phyloP scores from a whole-genome alignment of 2,113 vertebrate species.

The Pogonocichla stellata region DNA sequence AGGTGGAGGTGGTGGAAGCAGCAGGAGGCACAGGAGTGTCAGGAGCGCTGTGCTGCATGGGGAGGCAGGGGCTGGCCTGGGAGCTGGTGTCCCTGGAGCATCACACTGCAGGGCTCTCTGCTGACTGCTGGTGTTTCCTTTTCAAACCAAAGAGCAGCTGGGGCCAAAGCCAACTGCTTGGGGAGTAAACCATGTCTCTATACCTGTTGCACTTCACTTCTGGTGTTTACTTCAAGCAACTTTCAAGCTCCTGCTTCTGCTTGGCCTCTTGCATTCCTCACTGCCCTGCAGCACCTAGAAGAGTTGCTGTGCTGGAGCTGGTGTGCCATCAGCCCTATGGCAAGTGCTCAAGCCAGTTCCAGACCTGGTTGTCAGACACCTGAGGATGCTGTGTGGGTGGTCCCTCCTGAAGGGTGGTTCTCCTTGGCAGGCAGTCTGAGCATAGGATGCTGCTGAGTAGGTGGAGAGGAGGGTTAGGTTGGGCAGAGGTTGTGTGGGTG shows the following conservation, averaged over 20 bases:
- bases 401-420: background rate
- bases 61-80: background rate
- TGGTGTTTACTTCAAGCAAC: background rate
- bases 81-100: background rate
- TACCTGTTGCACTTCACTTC: background rate
- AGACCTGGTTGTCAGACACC: background rate
- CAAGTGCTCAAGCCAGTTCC: fast-evolving
- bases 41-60: fast-evolving
- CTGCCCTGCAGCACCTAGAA: background rate
- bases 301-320: background rate
- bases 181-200: background rate
- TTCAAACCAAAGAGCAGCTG: constrained; percentile 24
- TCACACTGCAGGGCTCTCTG: background rate
- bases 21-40: background rate
- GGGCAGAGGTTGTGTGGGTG: background rate
- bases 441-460: background rate
- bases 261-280: background rate
- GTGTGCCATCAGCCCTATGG: fast-evolving
- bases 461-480: background rate
- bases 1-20: background rate
- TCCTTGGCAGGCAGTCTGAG: background rate
- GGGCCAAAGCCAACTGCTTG: background rate
- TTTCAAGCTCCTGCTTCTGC: background rate
- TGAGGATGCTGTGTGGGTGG: background rate
- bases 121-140: background rate